Conservation (phyloP, 2,113 vertebrate species). For the Eleginops maclovinus region DNA sequence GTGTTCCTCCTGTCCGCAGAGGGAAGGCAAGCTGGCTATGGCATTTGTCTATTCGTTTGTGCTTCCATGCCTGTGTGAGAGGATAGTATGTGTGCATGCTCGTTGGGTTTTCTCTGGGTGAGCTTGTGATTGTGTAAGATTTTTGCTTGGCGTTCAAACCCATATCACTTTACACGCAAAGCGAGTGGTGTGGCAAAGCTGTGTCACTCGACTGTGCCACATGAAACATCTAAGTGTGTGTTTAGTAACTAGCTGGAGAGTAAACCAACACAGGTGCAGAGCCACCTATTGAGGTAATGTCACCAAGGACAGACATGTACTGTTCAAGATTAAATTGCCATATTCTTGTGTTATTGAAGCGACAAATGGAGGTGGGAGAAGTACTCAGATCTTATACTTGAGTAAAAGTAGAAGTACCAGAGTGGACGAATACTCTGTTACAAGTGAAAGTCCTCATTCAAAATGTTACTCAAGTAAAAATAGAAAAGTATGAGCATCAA, state of each 20-base stretch:
- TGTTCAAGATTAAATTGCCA: neutral
- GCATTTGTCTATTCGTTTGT: constrained; percentile 71
- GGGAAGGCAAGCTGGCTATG: constrained; percentile 76
- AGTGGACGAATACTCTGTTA: no score
- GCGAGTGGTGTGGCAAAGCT: constrained; percentile 3
- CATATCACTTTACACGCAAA: constrained; percentile 27
- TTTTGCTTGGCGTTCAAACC: constrained; percentile 28
- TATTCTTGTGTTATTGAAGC: neutral
- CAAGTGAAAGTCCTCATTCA: no score
- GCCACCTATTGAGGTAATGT: neutral
- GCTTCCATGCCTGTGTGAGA: constrained; percentile 53
- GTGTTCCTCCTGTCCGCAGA: constrained; percentile 80
- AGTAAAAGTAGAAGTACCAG: no score
- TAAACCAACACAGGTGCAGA: neutral
- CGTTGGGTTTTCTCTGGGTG: constrained; percentile 39
- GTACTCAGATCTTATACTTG: no score
- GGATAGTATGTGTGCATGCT: constrained; percentile 21
- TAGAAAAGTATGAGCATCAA: no score
- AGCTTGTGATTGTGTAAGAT: constrained; percentile 39
- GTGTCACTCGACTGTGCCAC: no score
- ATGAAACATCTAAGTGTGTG: neutral
- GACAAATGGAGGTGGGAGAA: no score
- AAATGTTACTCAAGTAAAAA: no score
- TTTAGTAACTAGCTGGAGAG: neutral
- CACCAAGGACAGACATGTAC: neutral